Evolutionary conservation across 2,113 vertebrate genomes (phyloP).

Genomic region (Melanotaenia duboulayi): DNA sequence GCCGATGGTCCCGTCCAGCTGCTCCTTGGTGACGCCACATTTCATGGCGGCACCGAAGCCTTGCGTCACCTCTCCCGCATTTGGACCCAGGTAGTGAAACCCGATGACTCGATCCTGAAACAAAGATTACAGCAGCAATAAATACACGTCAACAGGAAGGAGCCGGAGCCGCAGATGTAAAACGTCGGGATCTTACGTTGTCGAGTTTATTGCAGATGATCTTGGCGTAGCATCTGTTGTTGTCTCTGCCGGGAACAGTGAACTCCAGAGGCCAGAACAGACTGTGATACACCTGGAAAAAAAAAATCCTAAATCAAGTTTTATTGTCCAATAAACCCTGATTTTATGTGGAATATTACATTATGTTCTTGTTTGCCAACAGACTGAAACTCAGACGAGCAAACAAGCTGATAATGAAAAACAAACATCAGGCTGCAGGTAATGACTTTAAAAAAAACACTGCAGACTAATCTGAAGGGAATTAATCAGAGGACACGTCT

Average conservation of each 20-base stretch:
- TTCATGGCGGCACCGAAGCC: conserved; percentile 95
- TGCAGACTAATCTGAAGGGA: too few species aligned
- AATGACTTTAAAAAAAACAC: too few species aligned
- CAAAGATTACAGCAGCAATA: accelerated
- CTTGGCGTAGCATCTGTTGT: conserved; percentile 92
- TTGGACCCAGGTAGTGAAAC: conserved; percentile 94
- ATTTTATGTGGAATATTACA: not conserved
- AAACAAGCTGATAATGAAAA: not conserved
- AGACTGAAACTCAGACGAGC: not conserved
- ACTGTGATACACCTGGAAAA: conserved; percentile 89
- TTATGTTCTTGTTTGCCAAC: not conserved
- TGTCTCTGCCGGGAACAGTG: conserved; percentile 90
- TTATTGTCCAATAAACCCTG: not conserved
- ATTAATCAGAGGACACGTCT: too few species aligned
- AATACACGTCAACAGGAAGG: not conserved
- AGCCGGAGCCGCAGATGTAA: not conserved
- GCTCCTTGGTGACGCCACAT: conserved; percentile 92
- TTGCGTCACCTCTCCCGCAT: conserved; percentile 96
- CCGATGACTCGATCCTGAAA: conserved; percentile 91
- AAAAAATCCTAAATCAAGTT: not conserved
- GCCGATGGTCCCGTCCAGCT: conserved; percentile 91
- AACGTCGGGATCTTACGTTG: conserved; percentile 77
- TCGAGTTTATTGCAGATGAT: conserved; percentile 92
- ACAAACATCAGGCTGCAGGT: too few species aligned
- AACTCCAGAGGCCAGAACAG: conserved; percentile 97